Conservation (phyloP, 2,797 vertebrate species). For the Sebastes miniatus region DNA sequence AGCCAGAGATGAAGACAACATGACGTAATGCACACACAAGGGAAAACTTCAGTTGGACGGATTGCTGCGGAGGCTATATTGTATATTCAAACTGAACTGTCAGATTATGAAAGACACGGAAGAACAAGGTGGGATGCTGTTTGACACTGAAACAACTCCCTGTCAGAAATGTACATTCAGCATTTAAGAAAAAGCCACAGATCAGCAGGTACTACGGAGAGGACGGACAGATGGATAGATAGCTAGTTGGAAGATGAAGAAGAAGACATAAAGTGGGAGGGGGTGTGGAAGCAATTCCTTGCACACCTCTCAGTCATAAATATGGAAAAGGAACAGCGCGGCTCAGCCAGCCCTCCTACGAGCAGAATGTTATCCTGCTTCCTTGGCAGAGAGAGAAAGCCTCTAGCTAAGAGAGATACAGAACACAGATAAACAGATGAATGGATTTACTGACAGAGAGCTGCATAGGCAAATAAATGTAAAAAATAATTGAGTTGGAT, state of each 20-base stretch:
- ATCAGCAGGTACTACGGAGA: constrained; percentile 45
- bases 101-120: not conserved
- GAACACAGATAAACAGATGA: constrained; percentile 30
- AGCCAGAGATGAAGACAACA: not conserved
- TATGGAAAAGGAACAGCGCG: constrained; percentile 73
- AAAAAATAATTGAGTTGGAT: not conserved
- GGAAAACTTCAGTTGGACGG: not conserved
- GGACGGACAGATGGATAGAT: constrained; percentile 58
- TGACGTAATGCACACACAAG: not conserved
- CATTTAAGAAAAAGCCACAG: constrained; percentile 18
- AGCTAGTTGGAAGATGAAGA: constrained; percentile 45
- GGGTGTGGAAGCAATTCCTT: constrained; percentile 63
- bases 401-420: constrained; percentile 39
- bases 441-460: constrained; percentile 3
- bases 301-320: constrained; percentile 75
- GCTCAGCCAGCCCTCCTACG: constrained; percentile 77
- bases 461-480: constrained; percentile 3
- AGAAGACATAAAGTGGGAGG: constrained; percentile 48
- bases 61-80: not conserved
- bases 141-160: not conserved
- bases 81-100: not conserved
- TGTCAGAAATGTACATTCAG: not conserved
- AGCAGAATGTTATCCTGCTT: constrained; percentile 73
- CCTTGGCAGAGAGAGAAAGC: constrained; percentile 54
- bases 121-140: not conserved